Evolutionary conservation across 1,140 invertebrate genomes (phyloP), one percentile per base, ranked within the genome.

Genomic region (Caerostris darwini): DNA sequence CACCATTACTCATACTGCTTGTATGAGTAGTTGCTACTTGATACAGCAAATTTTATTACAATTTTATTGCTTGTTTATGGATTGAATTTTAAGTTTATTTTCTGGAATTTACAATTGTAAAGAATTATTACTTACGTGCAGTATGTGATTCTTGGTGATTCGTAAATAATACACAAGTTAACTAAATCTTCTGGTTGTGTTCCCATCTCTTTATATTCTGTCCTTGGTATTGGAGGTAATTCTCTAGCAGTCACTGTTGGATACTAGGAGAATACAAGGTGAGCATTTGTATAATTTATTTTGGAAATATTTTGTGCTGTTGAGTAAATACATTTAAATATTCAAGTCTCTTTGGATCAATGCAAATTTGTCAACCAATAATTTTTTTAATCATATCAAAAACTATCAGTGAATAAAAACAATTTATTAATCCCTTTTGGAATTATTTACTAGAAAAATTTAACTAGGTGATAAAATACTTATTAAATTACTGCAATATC

Each of bases 171-270:
- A 69, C 93, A 94, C 6, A n/a, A 3, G 2, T 5, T 19, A n/a
- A 94, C 58, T 7, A 94, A 19, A 5, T 94, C 93, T 56, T 64
- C 14, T 3, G 34, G 19, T 53, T 94, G 83, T 7, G 53, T 5
- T n/a, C 93, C 93, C 93, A 94, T 94, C 3, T 82, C 77, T 19
- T 53, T 19, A 17, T 94, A 94, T 34, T 89, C 93, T 54, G 14
- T 10, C 4, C 93, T 87, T 6, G 67, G 10, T 67, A 94, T 56
- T 57, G 19, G 57, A 10, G 93, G 93, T 6, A 94, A 17, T 8
- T 94, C n/a, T 3, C 86, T 17, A 17, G 93, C 56, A 6, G 58
- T 57, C 7, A 94, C 93, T 7, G 71, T 89, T 56, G 93, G 93
- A 64, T 82, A 94, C 93, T 94, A 5, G 7, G 71, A 69, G 7